phyloP scores from a whole-genome alignment of 2,888 invertebrate genomes.

The Brachypalpus laphriformis region DNA sequence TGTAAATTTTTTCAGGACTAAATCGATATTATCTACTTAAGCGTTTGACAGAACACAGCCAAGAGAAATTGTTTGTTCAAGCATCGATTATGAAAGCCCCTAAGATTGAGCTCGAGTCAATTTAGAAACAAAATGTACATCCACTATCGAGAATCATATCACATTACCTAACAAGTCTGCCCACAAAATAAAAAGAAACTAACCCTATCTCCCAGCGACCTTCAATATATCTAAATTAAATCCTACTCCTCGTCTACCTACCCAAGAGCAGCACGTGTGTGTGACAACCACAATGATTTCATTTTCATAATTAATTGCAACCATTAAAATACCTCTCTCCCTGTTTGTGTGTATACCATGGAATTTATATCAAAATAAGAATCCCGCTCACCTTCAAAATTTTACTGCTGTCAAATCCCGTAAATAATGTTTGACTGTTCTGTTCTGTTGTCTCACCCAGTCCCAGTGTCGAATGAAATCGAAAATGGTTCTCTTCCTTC shows the following conservation, averaged over 20 bases:
- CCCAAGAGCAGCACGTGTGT: conserved; percentile 37
- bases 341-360: neutral
- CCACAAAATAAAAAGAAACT: neutral
- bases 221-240: conserved; percentile 61
- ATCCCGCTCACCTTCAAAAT: conserved; percentile 68
- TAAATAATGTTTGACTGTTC: conserved; percentile 66
- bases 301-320: conserved; percentile 71
- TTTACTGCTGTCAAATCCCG: conserved; percentile 53
- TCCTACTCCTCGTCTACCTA: neutral
- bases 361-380: conserved; percentile 50
- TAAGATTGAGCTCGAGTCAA: neutral
- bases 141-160: neutral
- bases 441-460: conserved; percentile 16
- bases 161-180: conserved; percentile 15
- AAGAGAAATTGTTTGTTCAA: neutral
- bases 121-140: neutral
- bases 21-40: neutral
- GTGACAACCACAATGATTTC: conserved; percentile 64
- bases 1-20: neutral
- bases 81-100: neutral
- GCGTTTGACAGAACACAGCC: too few relatives aligned
- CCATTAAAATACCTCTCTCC: conserved; percentile 55
- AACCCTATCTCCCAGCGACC: conserved; percentile 35
- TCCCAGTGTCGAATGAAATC: conserved; percentile 60
- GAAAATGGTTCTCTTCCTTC: conserved; percentile 54